Evolutionary conservation across 2,888 invertebrate species (phyloP).

Genomic region (Bimastos eiseni): DNA sequence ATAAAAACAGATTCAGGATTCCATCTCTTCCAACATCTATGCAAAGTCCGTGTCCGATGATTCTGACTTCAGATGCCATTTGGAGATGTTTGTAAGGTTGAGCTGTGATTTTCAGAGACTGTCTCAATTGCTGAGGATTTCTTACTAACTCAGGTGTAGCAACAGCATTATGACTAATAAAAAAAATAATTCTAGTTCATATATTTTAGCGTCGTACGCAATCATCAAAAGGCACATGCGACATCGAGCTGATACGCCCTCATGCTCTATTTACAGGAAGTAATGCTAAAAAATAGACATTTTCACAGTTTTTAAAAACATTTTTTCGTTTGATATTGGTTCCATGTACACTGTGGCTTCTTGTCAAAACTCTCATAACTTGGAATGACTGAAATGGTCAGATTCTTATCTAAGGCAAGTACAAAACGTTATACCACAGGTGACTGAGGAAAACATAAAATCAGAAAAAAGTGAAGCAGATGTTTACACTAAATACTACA

Average conservation of each 20-base stretch:
- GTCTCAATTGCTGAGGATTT: background rate
- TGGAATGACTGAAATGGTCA: background rate
- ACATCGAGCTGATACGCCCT: background rate
- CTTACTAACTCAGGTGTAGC: background rate
- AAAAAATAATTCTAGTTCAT: background rate
- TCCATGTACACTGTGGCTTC: background rate
- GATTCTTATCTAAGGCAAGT: constrained; percentile 13
- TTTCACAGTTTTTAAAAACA: background rate
- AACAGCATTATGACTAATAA: background rate
- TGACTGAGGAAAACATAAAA: background rate
- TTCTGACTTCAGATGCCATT: background rate
- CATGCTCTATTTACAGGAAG: background rate
- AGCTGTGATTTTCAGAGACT: background rate
- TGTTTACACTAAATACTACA: background rate
- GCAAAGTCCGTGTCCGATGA: background rate
- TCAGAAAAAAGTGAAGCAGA: background rate
- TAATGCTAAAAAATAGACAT: background rate
- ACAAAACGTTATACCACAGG: background rate
- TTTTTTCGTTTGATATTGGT: background rate
- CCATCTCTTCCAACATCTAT: background rate
- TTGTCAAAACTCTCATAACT: constrained; percentile 2
- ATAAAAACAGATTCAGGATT: background rate
- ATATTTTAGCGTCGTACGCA: background rate
- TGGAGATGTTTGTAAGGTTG: background rate
- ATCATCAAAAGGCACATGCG: background rate